Base-by-base conservation (phyloP, 37 sponge, comb jelly and placozoan genomes). In the Halichondria panicea region DNA sequence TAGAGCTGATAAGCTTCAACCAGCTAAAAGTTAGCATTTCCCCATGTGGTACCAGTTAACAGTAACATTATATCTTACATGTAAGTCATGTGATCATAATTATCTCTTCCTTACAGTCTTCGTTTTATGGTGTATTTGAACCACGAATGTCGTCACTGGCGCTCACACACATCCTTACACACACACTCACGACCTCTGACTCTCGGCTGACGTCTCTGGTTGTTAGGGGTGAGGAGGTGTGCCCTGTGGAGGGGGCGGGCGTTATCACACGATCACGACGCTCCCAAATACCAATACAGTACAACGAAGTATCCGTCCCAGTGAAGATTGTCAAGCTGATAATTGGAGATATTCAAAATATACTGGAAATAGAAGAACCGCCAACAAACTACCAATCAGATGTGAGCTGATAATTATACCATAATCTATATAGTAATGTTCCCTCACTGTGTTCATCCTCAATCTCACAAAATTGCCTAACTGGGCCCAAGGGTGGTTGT, bases 91-190 rank as follows among this genome's bases (percentile, higher is more conserved):
- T 35, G 36, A 28, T 7, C 38, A 31, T 30, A 31, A 64, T 11
- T 34, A 35, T 6, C 36, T 11, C 24, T 50, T 42, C 31, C 71
- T 0, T 61, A 4, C 83, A 89, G 84, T 50, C 79, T 9, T 75
- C 54, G 18, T 87, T 92, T 68, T 92, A 72, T 80, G 93, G 93
- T 34, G 59, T 54, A 32, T 92, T 72, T 60, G 93, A 92, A 63
- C 71, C 80, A 0, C 31, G 80, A 37, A 37, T 87, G 48, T 87
- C 88, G 60, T 81, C 59, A 11, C 30, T 87, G 48, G 88, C 84
- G 0, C 65, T 92, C 33, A 72, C 62, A 35, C 36, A 84, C 27
- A 50, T 92, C 53, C 81, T 92, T 36, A 43, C 79, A 15, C 84
- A 87, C 78, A 80, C 70, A 42, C 52, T 88, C 43, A 34, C 55